Evolutionary conservation across 1,140 invertebrate genomes (phyloP).

Genomic region (Leptonema lineaticorne): DNA sequence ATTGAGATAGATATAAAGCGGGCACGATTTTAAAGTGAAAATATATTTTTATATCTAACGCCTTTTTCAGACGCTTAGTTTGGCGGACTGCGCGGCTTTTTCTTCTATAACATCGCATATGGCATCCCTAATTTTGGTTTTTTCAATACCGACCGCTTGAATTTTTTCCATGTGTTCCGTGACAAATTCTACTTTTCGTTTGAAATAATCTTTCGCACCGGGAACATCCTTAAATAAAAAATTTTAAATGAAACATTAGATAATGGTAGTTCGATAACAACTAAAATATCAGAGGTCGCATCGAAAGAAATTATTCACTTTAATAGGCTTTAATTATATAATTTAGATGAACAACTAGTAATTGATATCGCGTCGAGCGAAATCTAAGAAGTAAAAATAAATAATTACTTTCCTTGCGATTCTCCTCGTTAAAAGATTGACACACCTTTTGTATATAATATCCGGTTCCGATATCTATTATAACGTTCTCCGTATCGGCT

Average conservation of each 20-base stretch:
- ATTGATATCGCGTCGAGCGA: no score
- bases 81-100: slow-evolving; percentile 57
- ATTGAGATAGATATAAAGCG: no score
- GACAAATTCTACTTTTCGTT: slow-evolving; percentile 86
- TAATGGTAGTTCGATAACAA: no score
- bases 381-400: no score
- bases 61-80: slow-evolving; percentile 20
- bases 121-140: slow-evolving; percentile 81
- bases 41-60: no score
- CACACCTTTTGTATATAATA: slow-evolving; percentile 89
- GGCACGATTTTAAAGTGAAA: no score
- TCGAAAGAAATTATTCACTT: no score
- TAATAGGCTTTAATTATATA: background rate
- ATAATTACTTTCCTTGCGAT: no score
- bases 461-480: slow-evolving; percentile 93
- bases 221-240: slow-evolving; percentile 66
- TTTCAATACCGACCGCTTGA: slow-evolving; percentile 80
- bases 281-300: background rate
- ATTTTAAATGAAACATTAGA: no score
- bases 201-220: slow-evolving; percentile 88
- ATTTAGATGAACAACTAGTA: background rate
- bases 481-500: slow-evolving; percentile 76
- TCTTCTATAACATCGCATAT: slow-evolving; percentile 69
- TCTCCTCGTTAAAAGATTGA: background rate
- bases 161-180: slow-evolving; percentile 94